Percentiles rank a stretch among this genome's conserved stretches.
Evolutionary conservation across 2,888 invertebrate species (phyloP).

Genomic region (Drosophila tripunctata): DNA sequence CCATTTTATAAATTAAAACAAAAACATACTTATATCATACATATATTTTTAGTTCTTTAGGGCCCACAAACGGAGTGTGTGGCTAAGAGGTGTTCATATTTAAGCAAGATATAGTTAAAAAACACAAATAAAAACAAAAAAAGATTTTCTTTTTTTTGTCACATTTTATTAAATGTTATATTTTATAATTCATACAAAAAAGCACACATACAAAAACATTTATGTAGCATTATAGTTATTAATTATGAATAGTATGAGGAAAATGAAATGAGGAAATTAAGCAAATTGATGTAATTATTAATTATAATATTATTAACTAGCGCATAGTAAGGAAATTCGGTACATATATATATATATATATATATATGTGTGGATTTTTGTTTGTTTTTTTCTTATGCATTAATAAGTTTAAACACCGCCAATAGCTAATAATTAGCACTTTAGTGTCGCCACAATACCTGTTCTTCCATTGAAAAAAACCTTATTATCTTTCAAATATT

Average conservation of each 20-base stretch:
- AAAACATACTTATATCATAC: slow-evolving; percentile 42
- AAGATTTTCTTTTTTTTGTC: slow-evolving; percentile 43
- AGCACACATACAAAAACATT: slow-evolving; percentile 32
- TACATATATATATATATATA: slow-evolving; percentile 10
- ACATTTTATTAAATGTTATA: slow-evolving; percentile 67
- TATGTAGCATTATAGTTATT: slow-evolving; percentile 39
- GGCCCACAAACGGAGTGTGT: slow-evolving; percentile 5
- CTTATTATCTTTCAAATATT: slow-evolving; percentile 60
- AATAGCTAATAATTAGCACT: slow-evolving; percentile 79
- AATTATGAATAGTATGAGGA: background rate
- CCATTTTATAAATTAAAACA: slow-evolving; percentile 63
- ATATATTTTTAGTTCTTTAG: slow-evolving; percentile 50
- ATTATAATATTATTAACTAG: slow-evolving; percentile 47
- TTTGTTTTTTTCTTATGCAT: slow-evolving; percentile 60
- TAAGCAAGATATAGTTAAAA: slow-evolving; percentile 22
- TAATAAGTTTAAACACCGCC: slow-evolving; percentile 79
- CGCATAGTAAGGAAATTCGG: too few species aligned
- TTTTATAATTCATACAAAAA: slow-evolving; percentile 15
- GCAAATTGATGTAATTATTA: slow-evolving; percentile 63
- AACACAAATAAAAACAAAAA: slow-evolving; percentile 23
- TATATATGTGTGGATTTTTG: slow-evolving; percentile 27
- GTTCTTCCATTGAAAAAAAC: slow-evolving; percentile 76
- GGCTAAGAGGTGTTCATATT: slow-evolving; percentile 47
- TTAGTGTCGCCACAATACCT: slow-evolving; percentile 79
- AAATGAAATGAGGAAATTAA: slow-evolving; percentile 11